Conservation (phyloP, 1,140 invertebrate genomes). For the Dinothrombium tinctorium region DNA sequence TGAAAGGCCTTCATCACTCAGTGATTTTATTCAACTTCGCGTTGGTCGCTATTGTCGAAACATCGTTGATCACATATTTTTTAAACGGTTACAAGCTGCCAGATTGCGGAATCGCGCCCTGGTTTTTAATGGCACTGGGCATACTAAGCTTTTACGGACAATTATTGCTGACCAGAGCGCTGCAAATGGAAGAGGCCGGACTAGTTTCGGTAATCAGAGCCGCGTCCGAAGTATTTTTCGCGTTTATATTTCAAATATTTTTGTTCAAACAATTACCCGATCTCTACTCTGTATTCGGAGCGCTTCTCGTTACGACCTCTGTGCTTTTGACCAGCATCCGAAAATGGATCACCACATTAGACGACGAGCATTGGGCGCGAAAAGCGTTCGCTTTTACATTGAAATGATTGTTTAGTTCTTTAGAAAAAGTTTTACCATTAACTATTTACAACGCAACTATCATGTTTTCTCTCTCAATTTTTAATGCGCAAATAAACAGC, state of each 20-base stretch:
- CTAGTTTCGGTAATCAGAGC: conserved; percentile 21
- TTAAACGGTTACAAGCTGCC: conserved; percentile 56
- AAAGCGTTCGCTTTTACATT: conserved; percentile 10
- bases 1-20: conserved; percentile 63
- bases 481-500: too few species aligned
- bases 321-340: conserved; percentile 53
- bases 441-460: too few species aligned
- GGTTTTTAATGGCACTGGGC: conserved; percentile 46
- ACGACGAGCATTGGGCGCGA: conserved; percentile 11
- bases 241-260: conserved; percentile 55
- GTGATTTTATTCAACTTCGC: conserved; percentile 74
- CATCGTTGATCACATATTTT: conserved; percentile 40
- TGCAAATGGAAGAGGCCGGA: conserved; percentile 17
- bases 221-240: conserved; percentile 69
- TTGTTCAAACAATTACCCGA: conserved; percentile 24
- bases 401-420: conserved; percentile 4
- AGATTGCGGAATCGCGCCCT: conserved; percentile 44
- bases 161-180: conserved; percentile 15
- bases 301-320: conserved; percentile 52
- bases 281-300: conserved; percentile 41
- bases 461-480: too few species aligned
- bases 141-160: conserved; percentile 16
- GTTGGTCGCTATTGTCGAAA: conserved; percentile 49
- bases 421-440: too few species aligned
- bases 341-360: conserved; percentile 46